These are phyloP conservation scores for Lepisosteus oculatus DNA, from an alignment of 2,113 vertebrate genomes.

Conservation along the genomic window DNA sequence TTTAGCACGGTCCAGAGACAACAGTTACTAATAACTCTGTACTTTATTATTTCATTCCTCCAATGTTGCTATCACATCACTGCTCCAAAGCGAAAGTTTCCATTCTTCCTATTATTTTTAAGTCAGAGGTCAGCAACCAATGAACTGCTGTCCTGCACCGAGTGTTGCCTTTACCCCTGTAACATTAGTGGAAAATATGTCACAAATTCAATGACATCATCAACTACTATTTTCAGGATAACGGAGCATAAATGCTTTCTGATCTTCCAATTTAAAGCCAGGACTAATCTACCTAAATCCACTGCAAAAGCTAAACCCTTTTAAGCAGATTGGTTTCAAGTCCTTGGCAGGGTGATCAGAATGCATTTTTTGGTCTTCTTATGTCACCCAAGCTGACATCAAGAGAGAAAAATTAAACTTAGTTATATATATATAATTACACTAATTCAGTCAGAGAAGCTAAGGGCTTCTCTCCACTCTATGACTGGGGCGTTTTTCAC, in stretches of 20 bases:
- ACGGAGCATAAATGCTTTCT: slow-evolving; percentile 37
- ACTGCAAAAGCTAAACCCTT: slow-evolving; percentile 38
- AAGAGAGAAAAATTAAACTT: not conserved
- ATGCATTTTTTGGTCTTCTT: not conserved
- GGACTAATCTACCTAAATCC: slow-evolving; percentile 52
- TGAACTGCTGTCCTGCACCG: not conserved
- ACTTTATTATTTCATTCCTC: no score
- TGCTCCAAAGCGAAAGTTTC: not conserved
- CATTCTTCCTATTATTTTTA: not conserved
- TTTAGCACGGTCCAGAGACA: no score
- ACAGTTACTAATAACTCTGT: not conserved
- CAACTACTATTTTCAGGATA: slow-evolving; percentile 38
- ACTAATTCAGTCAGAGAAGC: not conserved
- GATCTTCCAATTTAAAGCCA: slow-evolving; percentile 48
- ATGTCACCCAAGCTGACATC: not conserved
- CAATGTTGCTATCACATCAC: not conserved
- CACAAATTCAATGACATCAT: not conserved
- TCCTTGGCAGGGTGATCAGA: not conserved
- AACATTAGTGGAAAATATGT: not conserved
- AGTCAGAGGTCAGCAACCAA: not conserved
- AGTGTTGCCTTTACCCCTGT: not conserved
- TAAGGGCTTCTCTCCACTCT: not conserved
- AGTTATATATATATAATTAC: not conserved
- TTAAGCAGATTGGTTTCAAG: slow-evolving; percentile 54
- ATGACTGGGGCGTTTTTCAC: not conserved